phyloP scores from a whole-genome alignment of 1,140 invertebrate species.

The Zaprionus africanus region DNA sequence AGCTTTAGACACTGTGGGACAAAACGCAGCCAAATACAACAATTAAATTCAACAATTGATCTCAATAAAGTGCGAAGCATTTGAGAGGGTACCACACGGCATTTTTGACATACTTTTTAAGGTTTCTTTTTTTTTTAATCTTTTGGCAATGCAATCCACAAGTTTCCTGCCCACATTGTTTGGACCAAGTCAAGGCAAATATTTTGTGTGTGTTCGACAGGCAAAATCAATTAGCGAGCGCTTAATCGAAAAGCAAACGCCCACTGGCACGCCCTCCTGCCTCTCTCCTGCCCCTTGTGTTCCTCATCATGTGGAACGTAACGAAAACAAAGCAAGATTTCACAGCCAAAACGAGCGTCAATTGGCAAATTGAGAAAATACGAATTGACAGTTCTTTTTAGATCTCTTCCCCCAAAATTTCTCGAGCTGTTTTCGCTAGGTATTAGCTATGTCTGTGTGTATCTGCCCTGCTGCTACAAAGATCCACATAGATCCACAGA shows the following conservation, averaged over 20 bases:
- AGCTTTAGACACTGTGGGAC: not conserved
- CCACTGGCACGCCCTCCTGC: constrained; percentile 21
- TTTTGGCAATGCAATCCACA: constrained; percentile 10
- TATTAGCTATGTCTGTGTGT: not conserved
- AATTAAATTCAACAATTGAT: not conserved
- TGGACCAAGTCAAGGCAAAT: constrained; percentile 43
- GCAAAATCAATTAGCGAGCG: constrained; percentile 69
- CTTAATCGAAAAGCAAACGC: constrained; percentile 10
- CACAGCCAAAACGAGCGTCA: constrained; percentile 39
- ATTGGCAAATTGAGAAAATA: constrained; percentile 56
- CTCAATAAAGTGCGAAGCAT: not conserved
- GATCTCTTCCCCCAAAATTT: not conserved
- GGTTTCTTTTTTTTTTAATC: not conserved
- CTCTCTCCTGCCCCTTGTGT: not conserved
- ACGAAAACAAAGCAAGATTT: constrained; percentile 49
- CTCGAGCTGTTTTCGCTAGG: not conserved
- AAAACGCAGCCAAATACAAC: not conserved
- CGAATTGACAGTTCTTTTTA: constrained; percentile 61
- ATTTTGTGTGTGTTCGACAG: constrained; percentile 39
- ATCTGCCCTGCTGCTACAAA: not conserved
- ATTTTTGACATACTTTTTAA: constrained; percentile 36
- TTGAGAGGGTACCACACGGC: not conserved
- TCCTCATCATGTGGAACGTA: constrained; percentile 12
- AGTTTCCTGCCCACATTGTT: constrained; percentile 46
- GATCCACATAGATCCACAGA: not conserved